Evolutionary conservation across 2,113 vertebrate species (phyloP).

Genomic region (Malurus elegans): DNA sequence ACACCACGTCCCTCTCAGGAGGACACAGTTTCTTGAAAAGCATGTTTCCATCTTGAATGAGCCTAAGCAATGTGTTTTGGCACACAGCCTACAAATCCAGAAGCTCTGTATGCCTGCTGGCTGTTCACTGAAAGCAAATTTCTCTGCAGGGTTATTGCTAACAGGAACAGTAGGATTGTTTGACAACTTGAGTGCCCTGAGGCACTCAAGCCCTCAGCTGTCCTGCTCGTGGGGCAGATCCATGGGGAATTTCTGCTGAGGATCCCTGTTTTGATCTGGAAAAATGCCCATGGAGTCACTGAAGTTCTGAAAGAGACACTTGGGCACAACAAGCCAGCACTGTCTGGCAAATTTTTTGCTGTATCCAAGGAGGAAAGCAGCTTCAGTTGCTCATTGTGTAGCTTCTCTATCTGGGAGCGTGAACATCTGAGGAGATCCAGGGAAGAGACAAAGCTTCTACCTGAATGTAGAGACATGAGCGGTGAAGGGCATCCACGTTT

Average conservation of each 20-base stretch:
- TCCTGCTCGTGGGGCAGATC: neutral
- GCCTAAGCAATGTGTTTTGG: neutral
- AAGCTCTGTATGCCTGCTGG: neutral
- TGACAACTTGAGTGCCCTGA: neutral
- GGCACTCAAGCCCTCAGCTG: neutral
- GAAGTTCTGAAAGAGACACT: neutral
- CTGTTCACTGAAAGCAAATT: neutral
- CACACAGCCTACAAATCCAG: neutral
- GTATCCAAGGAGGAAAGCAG: neutral
- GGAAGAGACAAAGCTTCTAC: neutral
- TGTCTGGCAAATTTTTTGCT: neutral
- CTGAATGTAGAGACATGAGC: neutral
- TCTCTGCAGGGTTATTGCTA: neutral
- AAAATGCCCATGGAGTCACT: accelerated
- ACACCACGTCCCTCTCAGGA: neutral
- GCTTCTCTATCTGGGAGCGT: neutral
- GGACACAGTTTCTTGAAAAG: neutral
- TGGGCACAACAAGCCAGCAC: neutral
- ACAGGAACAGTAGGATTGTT: neutral
- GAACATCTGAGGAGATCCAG: neutral
- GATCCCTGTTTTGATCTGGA: neutral
- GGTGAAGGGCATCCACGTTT: neutral
- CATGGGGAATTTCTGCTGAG: neutral
- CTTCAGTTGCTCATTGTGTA: neutral
- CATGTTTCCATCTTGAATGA: neutral